Percentiles rank a stretch among this genome's conserved stretches.
Conservation (phyloP, 2,888 invertebrate species). For the Thera britannica region DNA sequence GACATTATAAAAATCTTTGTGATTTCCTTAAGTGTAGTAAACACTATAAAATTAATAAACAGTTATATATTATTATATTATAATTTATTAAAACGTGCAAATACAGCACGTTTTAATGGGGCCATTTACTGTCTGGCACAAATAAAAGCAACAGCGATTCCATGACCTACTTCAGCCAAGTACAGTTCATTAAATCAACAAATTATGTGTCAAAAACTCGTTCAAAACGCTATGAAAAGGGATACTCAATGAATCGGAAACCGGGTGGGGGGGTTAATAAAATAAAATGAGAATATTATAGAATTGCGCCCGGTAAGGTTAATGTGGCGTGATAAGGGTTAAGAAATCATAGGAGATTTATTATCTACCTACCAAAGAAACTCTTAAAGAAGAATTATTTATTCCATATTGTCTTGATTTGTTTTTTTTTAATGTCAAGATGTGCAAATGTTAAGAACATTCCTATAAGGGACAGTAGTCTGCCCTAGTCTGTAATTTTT, state of each 20-base stretch:
- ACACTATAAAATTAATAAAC: too few relatives aligned
- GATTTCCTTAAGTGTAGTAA: too few relatives aligned
- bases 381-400: not conserved
- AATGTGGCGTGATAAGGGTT: conserved; percentile 64
- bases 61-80: too few relatives aligned
- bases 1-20: too few relatives aligned
- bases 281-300: conserved; percentile 79
- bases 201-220: conserved; percentile 74
- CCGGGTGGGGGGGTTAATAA: conserved; percentile 66
- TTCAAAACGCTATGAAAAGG: conserved; percentile 60
- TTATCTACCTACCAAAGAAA: not conserved
- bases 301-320: conserved; percentile 68
- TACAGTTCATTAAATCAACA: conserved; percentile 73
- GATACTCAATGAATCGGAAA: conserved; percentile 57
- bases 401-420: too few relatives aligned
- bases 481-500: too few relatives aligned
- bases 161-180: conserved; percentile 44
- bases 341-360: conserved; percentile 13
- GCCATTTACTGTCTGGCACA: conserved; percentile 21
- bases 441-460: too few relatives aligned
- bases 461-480: too few relatives aligned
- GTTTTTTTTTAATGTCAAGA: too few relatives aligned
- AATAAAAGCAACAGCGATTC: conserved; percentile 29
- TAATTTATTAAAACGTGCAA: too few relatives aligned
- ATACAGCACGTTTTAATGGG: conserved; percentile 7